Evolutionary conservation across 2,888 invertebrate species (phyloP).

Genomic region (Byasa hedistus): DNA sequence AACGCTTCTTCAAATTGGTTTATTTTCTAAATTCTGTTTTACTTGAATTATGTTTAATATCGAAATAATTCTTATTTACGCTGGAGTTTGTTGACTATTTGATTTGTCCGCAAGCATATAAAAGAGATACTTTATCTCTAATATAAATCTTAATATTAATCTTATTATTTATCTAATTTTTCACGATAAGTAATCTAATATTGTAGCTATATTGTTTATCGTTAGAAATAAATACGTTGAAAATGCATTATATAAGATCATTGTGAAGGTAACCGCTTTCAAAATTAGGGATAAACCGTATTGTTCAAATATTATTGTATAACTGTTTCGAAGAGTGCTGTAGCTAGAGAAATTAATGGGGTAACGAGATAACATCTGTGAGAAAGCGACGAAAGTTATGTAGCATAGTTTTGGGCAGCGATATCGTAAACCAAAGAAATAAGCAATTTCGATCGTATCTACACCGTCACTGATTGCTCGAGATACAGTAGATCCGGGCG

Average conservation of each 20-base stretch:
- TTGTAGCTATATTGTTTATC: not conserved
- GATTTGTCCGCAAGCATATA: too few relatives aligned
- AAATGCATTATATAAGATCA: not conserved
- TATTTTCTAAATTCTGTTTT: constrained; percentile 5
- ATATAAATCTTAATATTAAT: too few relatives aligned
- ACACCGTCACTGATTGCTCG: not conserved
- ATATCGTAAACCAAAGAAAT: too few relatives aligned
- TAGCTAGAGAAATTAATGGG: too few relatives aligned
- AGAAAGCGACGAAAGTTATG: too few relatives aligned
- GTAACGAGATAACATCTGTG: too few relatives aligned
- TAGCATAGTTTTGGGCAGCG: too few relatives aligned
- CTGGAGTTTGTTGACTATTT: not conserved
- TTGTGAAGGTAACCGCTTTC: not conserved
- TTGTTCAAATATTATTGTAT: too few relatives aligned
- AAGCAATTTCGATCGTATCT: not conserved
- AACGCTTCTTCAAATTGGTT: constrained; percentile 2
- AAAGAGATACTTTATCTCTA: too few relatives aligned
- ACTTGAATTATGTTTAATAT: constrained; percentile 6
- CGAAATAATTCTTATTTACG: not conserved
- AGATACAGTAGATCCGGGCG: not conserved
- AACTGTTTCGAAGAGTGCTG: too few relatives aligned
- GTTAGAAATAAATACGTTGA: not conserved
- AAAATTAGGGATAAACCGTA: not conserved
- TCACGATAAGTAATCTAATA: too few relatives aligned
- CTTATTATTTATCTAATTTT: too few relatives aligned